Evolutionary conservation across 2,113 vertebrate species (phyloP).

Genomic region (Falcunculus frontatus): DNA sequence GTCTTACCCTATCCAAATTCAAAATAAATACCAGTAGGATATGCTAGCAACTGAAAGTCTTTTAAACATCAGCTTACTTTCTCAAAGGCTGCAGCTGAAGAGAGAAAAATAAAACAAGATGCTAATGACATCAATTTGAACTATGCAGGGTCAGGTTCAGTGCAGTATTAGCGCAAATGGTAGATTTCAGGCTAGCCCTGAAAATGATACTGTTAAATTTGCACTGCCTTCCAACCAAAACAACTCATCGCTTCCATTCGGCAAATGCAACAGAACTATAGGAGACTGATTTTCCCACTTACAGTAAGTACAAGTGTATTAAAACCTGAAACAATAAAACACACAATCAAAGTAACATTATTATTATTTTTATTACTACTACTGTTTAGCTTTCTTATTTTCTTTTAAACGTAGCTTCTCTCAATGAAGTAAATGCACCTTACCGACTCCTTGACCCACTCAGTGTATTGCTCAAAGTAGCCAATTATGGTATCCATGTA

Average conservation of each 20-base stretch:
- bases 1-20: background rate
- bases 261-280: background rate
- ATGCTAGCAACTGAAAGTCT: background rate
- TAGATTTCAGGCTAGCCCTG: background rate
- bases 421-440: conserved; percentile 47
- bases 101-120: background rate
- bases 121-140: background rate
- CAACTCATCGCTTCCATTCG: background rate
- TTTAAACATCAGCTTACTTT: background rate
- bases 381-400: background rate
- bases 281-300: background rate
- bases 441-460: conserved; percentile 88
- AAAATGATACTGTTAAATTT: background rate
- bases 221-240: background rate
- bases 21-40: background rate
- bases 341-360: background rate
- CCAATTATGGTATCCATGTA: conserved; percentile 79
- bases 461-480: conserved; percentile 86
- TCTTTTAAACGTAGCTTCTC: background rate
- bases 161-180: background rate
- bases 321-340: background rate
- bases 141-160: background rate
- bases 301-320: background rate
- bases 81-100: background rate
- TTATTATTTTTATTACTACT: background rate